These are phyloP conservation scores for Cololabis saira DNA, from an alignment of 2,113 vertebrate genomes.

Conservation along the genomic window DNA sequence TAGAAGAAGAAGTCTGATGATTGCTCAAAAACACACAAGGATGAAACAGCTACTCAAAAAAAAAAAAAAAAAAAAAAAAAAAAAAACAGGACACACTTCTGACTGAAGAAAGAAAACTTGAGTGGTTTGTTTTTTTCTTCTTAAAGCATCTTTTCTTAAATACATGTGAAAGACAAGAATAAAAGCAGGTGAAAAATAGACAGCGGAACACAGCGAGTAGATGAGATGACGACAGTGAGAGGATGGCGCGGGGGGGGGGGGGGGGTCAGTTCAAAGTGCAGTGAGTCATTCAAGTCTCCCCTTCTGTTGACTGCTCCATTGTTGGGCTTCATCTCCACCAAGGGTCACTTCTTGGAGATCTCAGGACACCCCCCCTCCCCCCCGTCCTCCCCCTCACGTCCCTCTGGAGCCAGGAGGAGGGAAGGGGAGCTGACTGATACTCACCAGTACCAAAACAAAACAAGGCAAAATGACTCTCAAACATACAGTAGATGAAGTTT, in stretches of 20 bases:
- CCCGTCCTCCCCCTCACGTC: not conserved
- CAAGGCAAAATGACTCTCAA: conserved; percentile 38
- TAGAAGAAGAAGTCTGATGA: conserved; percentile 66
- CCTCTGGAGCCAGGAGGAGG: conserved; percentile 5
- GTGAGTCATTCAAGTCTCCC: conserved; percentile 71
- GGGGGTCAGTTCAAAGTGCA: conserved; percentile 72
- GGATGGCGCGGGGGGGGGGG: not conserved
- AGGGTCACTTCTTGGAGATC: conserved; percentile 34
- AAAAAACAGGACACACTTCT: too few species aligned
- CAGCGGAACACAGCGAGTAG: conserved; percentile 6
- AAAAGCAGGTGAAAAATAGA: conserved; percentile 61
- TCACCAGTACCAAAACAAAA: conserved; percentile 17
- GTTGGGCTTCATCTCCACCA: conserved; percentile 52
- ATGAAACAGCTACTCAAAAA: conserved; percentile 34
- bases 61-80: not conserved
- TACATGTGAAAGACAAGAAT: conserved; percentile 45
- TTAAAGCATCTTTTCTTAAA: conserved; percentile 47
- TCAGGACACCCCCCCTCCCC: conserved; percentile 13
- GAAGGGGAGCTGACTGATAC: conserved; percentile 13
- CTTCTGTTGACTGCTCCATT: conserved; percentile 45
- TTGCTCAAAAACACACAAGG: conserved; percentile 64
- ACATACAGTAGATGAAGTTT: conserved; percentile 54
- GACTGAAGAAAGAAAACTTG: conserved; percentile 49
- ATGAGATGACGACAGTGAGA: not conserved
- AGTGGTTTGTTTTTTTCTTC: conserved; percentile 59